Conservation (phyloP, 2,113 vertebrate genomes). For the Amazona guildingii region DNA sequence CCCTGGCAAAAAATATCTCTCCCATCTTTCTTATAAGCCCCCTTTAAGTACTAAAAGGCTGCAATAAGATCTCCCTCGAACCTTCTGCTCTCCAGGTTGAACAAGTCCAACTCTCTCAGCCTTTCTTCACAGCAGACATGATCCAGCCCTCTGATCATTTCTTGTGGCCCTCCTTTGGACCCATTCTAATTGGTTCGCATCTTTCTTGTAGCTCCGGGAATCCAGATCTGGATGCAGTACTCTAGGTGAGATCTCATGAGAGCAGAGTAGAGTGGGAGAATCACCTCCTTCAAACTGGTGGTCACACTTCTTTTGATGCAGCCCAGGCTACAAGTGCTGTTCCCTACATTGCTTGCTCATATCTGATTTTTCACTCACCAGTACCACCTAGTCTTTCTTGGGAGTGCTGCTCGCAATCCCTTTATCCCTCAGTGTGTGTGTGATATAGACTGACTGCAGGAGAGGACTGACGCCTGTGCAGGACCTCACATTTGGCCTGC, state of each 20-base stretch:
- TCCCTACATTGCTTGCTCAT: neutral
- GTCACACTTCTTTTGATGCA: neutral
- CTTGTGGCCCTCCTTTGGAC: neutral
- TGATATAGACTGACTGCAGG: neutral
- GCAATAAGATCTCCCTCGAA: neutral
- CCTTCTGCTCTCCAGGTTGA: neutral
- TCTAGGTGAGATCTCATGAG: neutral
- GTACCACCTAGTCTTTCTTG: neutral
- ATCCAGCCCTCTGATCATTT: neutral
- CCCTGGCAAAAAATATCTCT: neutral
- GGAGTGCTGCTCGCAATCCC: neutral
- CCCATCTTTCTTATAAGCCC: neutral
- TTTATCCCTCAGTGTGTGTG: neutral
- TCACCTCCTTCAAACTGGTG: neutral
- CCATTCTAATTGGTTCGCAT: neutral
- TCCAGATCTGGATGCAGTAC: neutral
- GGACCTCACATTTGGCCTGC: neutral
- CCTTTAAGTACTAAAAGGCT: neutral
- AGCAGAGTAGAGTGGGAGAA: neutral
- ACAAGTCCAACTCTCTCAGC: neutral
- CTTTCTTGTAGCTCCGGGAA: neutral
- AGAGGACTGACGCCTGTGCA: neutral
- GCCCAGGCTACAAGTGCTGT: neutral
- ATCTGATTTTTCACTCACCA: neutral
- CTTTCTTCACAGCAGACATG: neutral